Conservation (phyloP, 1,140 invertebrate genomes). For the Nixonia krombeini region DNA sequence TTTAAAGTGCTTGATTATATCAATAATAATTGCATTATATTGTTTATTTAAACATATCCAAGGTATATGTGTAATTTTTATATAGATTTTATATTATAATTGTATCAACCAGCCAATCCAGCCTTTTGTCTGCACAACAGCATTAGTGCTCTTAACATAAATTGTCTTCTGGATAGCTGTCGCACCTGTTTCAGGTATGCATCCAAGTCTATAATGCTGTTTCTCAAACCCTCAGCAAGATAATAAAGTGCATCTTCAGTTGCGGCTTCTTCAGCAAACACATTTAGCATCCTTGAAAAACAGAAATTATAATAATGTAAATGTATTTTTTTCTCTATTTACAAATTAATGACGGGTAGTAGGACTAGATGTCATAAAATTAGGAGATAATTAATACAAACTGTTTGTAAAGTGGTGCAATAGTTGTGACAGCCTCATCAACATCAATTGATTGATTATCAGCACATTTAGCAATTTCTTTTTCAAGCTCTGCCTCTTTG, state of each 20-base stretch:
- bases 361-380: constrained; percentile 20
- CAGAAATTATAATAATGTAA: too few relatives aligned
- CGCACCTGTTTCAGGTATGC: constrained; percentile 97
- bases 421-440: constrained; percentile 97
- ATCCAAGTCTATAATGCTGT: constrained; percentile 94
- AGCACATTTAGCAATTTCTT: constrained; percentile 83
- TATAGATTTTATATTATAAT: neutral
- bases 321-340: too few relatives aligned
- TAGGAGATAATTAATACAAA: constrained; percentile 63
- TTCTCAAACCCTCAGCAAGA: constrained; percentile 94
- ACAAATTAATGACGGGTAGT: too few relatives aligned
- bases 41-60: constrained; percentile 22
- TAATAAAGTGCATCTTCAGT: constrained; percentile 99
- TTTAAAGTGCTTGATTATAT: neutral
- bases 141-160: constrained; percentile 95
- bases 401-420: constrained; percentile 97
- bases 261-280: constrained; percentile 98
- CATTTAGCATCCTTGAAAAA: constrained; percentile 89
- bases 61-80: constrained; percentile 8
- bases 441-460: constrained; percentile 89
- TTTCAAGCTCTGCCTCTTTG: constrained; percentile 89
- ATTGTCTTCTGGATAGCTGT: constrained; percentile 94
- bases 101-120: constrained; percentile 79
- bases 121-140: constrained; percentile 97
- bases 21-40: constrained; percentile 3